phyloP scores from a whole-genome alignment of 2,113 vertebrate genomes.

The Polypterus senegalus region DNA sequence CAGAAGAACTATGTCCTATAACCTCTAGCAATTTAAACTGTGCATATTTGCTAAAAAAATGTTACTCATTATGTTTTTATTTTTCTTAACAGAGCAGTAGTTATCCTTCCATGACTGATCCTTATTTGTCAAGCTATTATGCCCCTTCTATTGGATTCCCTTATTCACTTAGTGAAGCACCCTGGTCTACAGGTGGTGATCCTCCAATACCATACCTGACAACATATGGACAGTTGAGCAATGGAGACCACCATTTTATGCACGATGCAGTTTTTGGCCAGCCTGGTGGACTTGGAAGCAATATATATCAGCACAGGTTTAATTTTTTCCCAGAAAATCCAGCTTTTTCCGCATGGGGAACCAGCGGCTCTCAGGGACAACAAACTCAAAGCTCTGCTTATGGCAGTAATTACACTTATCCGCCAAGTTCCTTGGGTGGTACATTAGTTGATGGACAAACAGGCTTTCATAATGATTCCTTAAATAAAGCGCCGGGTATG shows the following conservation, averaged over 20 bases:
- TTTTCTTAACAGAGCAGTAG: slow-evolving; percentile 70
- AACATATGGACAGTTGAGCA: slow-evolving; percentile 85
- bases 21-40: no score
- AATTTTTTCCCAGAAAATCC: slow-evolving; percentile 92
- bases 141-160: slow-evolving; percentile 90
- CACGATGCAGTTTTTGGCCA: slow-evolving; percentile 89
- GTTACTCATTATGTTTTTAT: slow-evolving; percentile 6
- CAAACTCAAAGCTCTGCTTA: slow-evolving; percentile 87
- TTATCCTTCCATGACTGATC: slow-evolving; percentile 92
- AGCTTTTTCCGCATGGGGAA: slow-evolving; percentile 88
- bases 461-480: slow-evolving; percentile 79
- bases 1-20: no score
- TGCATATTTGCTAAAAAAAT: no score
- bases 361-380: slow-evolving; percentile 82
- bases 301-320: slow-evolving; percentile 84
- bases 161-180: slow-evolving; percentile 86
- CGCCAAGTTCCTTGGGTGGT: slow-evolving; percentile 81
- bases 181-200: slow-evolving; percentile 90
- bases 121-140: slow-evolving; percentile 88
- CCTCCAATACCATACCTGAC: slow-evolving; percentile 89
- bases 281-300: slow-evolving; percentile 80
- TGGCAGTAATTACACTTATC: slow-evolving; percentile 84
- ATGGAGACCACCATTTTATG: slow-evolving; percentile 89
- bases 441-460: slow-evolving; percentile 86
- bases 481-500: slow-evolving; percentile 87